Evolutionary conservation across 2,113 vertebrate genomes (phyloP), one percentile per base, ranked within the genome.

Genomic region (Hystrix cristata): DNA sequence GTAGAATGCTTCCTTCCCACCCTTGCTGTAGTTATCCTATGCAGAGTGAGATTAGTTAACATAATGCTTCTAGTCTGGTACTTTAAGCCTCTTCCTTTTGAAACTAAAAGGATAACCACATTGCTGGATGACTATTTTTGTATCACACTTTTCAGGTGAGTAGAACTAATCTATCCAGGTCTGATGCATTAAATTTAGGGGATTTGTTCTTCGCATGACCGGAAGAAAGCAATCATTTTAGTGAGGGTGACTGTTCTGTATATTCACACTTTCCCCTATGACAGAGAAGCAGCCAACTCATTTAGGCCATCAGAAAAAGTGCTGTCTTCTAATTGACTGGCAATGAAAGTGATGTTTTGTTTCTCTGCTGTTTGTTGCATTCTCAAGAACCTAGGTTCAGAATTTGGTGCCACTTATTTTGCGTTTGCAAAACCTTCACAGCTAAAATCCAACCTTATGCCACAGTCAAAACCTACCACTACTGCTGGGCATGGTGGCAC

Each of bases 361-460:
- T 90, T 86, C 23, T 82, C 57, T 76, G 72, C 43, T 87, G 65
- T 91, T 87, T 55, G 71, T 90, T 48, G 64, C 38, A 55, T 53
- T 88, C 43, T 91, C 60, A 95, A 94, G 84, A 82, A 81, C 48
- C 18, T 91, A 46, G 8, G 3, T 82, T 85, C n/a, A 93, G 87
- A 96, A 88, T 31, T 62, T 80, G 38, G 27, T 87, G 55, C 29
- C 7, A 93, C 29, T 79, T 95, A 64, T 83, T 71, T 81, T 15
- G 34, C 18, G 18, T 64, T 65, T 84, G 51, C 55, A 87, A 74
- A 34, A 25, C 4, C 14, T 55, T 34, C 27, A 27, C 15, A 31
- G 46, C 91, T 93, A 21, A 80, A 85, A 82, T 51, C 48, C n/a
- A 72, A 46, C n/a, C 11, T 0, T n/a, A 60, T 34, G 46, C 48